Evolutionary conservation across 2,888 invertebrate genomes (phyloP).

Genomic region (Coenonympha glycerion): DNA sequence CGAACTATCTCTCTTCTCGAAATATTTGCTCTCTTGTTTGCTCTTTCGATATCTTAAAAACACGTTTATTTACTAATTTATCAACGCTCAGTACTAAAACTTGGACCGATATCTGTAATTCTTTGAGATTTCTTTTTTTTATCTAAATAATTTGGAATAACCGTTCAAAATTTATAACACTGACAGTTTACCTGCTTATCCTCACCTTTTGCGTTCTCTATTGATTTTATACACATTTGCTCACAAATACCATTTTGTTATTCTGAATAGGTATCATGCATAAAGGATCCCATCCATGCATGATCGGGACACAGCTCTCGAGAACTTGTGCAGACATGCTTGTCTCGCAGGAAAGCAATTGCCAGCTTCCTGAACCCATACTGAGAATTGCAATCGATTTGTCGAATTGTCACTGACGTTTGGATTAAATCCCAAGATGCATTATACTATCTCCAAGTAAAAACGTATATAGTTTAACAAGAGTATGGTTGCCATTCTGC

Average conservation of each 20-base stretch:
- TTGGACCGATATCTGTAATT: too few relatives aligned
- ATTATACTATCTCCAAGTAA: not conserved
- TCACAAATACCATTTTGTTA: not conserved
- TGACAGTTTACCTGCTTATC: too few relatives aligned
- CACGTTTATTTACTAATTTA: too few relatives aligned
- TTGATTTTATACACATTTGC: not conserved
- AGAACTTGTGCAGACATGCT: constrained; percentile 18
- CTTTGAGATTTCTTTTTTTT: too few relatives aligned
- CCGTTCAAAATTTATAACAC: too few relatives aligned
- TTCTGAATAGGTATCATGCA: constrained; percentile 1
- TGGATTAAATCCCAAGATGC: not conserved
- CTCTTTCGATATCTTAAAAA: too few relatives aligned
- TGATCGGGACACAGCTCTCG: constrained; percentile 9
- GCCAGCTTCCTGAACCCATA: constrained; percentile 6
- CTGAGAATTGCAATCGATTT: constrained; percentile 16
- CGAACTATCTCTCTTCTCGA: too few relatives aligned
- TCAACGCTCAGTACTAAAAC: too few relatives aligned
- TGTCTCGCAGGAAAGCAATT: constrained; percentile 16
- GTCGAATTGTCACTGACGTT: constrained; percentile 2
- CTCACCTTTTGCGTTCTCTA: too few relatives aligned
- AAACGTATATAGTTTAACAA: not conserved
- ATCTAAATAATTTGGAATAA: too few relatives aligned
- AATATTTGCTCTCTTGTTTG: too few relatives aligned
- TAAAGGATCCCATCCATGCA: constrained; percentile 14
- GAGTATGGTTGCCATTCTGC: too few relatives aligned